Evolutionary conservation across 1,140 invertebrate genomes (phyloP), one percentile per base, ranked within the genome.

Genomic region (Lucilia cuprina): DNA sequence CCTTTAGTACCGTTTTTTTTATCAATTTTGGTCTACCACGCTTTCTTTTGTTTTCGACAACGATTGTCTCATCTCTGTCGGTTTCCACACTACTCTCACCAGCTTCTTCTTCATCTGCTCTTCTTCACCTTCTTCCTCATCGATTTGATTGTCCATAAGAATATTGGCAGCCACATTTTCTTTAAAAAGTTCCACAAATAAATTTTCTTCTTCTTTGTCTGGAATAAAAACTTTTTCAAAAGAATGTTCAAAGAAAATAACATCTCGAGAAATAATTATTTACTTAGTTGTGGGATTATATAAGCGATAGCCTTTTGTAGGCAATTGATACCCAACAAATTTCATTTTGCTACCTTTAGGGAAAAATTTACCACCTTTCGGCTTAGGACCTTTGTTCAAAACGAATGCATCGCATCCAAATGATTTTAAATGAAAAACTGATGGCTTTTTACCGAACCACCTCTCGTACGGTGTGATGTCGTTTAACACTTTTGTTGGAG

Each of bases 361-460:
- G 47, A 83, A 47, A 70, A 86, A 84, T 74, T 89, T 90, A 34
- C 21, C 86, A 65, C 85, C 83, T 17, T 88, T 86, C 50, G 87
- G 78, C 12, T 90, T 86, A 0, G 83, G 83, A 5, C 83, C 74
- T 30, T 91, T 91, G 55, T 92, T 86, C 17, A 90, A 88, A 0
- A 87, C 87, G 82, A 87, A 86, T 12, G 83, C 88, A 65, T 74
- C 83, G 60, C 87, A 88, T 0, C 89, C 90, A 86, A 91, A 92
- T 10, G 90, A 70, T 83, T 86, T 83, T 14, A 91, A 70, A 83
- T 90, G 85, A 34, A 83, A 85, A 0, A 91, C 82, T 82, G 90
- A 85, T 30, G 89, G 88, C 78, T 89, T 87, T 49, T 25, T 74
- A 5, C 35, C 83, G 41, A 14, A 70, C 82, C 82, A 84, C 14